phyloP scores from a whole-genome alignment of 2,797 vertebrate genomes.

The Strix occidentalis region DNA sequence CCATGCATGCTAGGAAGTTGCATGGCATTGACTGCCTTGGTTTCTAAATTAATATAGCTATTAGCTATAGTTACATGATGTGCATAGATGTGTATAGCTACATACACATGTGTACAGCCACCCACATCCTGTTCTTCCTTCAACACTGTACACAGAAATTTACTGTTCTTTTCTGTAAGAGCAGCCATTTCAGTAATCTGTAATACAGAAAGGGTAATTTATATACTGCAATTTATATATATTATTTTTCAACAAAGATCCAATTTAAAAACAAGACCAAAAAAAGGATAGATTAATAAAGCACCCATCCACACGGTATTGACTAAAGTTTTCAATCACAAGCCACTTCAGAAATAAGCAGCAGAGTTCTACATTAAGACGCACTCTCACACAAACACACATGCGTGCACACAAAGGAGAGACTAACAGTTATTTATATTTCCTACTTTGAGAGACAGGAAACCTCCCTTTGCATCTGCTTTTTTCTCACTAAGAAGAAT shows the following conservation, averaged over 20 bases:
- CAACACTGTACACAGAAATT: neutral
- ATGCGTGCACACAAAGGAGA: slow-evolving; percentile 10
- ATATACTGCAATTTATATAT: neutral
- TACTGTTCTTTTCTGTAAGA: slow-evolving; percentile 28
- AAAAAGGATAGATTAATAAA: neutral
- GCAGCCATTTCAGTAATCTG: neutral
- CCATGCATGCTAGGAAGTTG: neutral
- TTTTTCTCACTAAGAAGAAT: slow-evolving; percentile 64
- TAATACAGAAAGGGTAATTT: neutral
- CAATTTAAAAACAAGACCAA: slow-evolving; percentile 18
- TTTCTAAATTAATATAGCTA: neutral
- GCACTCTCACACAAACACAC: neutral
- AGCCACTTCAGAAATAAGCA: slow-evolving; percentile 32
- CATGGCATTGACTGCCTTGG: neutral
- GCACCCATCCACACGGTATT: neutral
- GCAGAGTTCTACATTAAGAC: neutral
- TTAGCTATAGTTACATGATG: neutral
- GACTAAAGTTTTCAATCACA: slow-evolving; percentile 25
- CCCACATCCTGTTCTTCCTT: slow-evolving; percentile 32
- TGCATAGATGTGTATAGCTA: neutral
- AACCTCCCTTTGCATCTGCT: slow-evolving; percentile 61
- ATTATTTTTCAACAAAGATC: slow-evolving; percentile 2
- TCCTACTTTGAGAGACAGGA: slow-evolving; percentile 63
- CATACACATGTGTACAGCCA: neutral
- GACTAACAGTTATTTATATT: slow-evolving; percentile 63